Conservation (phyloP, 1,140 invertebrate genomes). For the Palaemon carinicauda region DNA sequence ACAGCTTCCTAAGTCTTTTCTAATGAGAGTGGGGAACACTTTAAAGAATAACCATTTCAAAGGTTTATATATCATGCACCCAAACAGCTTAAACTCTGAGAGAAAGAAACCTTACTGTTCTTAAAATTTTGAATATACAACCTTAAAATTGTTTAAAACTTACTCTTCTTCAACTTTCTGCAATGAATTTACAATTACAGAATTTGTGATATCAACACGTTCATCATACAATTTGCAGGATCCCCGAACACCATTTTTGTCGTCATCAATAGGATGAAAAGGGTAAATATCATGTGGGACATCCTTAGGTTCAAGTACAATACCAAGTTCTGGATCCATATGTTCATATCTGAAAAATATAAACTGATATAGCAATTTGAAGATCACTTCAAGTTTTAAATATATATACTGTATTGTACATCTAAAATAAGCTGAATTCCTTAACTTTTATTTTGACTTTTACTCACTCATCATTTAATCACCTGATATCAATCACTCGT, state of each 20-base stretch:
- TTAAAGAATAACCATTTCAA: no score
- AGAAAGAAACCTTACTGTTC: neutral
- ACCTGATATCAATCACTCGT: no score
- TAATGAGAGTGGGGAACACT: no score
- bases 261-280: constrained; percentile 69
- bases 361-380: no score
- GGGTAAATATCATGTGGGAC: constrained; percentile 73
- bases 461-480: no score
- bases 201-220: constrained; percentile 65
- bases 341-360: constrained; percentile 65
- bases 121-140: neutral
- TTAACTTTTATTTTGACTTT: no score
- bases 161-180: constrained; percentile 66
- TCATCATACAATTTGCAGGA: constrained; percentile 75
- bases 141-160: neutral
- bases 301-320: constrained; percentile 62
- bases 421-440: no score
- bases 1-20: no score
- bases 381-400: no score
- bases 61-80: no score
- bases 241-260: constrained; percentile 68
- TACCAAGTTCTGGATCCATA: constrained; percentile 68
- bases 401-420: no score
- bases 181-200: constrained; percentile 64
- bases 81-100: neutral